phyloP scores from a whole-genome alignment of 1,140 invertebrate species.

The Ostrea edulis region DNA sequence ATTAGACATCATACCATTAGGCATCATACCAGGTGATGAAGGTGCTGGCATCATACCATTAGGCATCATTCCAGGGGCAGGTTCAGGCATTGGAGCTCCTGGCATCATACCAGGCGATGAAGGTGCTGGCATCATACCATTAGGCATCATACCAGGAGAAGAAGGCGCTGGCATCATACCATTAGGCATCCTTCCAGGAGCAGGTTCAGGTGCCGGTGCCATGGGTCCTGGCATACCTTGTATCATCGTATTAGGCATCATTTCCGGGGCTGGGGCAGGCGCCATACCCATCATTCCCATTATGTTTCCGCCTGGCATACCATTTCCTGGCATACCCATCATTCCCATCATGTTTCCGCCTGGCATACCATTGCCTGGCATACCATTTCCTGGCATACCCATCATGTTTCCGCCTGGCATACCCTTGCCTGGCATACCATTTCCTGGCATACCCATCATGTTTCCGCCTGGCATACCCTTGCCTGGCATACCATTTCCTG shows the following conservation, averaged over 20 bases:
- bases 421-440: neutral
- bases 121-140: neutral
- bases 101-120: neutral
- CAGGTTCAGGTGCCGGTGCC: neutral
- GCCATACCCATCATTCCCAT: too few relatives aligned
- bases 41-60: neutral
- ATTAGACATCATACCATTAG: neutral
- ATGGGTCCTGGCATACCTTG: neutral
- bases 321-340: neutral
- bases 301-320: neutral
- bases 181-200: neutral
- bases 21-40: neutral
- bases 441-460: conserved; percentile 1
- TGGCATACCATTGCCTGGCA: neutral
- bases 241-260: neutral
- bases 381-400: conserved; percentile 15
- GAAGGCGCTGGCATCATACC: neutral
- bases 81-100: neutral
- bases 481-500: neutral
- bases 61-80: neutral
- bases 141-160: neutral
- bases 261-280: too few relatives aligned
- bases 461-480: neutral
- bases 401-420: neutral
- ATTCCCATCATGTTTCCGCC: neutral